Conservation (phyloP, 2,113 vertebrate species). For the Camelus dromedarius region DNA sequence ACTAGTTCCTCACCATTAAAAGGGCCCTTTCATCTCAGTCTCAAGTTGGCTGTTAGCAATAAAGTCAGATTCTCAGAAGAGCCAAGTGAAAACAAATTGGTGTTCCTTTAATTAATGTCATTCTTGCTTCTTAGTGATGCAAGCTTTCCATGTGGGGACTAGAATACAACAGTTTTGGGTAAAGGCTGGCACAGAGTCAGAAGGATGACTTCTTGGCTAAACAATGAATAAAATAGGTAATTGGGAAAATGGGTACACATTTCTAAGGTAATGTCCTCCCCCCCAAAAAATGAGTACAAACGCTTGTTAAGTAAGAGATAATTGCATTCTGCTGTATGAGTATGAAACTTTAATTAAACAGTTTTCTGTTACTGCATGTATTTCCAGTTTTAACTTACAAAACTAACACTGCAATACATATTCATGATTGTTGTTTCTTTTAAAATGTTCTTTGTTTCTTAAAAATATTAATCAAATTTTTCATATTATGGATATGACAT, state of each 20-base stretch:
- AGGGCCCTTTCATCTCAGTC: background rate
- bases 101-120: background rate
- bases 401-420: background rate
- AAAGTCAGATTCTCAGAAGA: constrained; percentile 3
- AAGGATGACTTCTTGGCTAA: background rate
- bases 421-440: background rate
- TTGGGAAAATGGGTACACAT: background rate
- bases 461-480: constrained; percentile 30
- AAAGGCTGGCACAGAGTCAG: background rate
- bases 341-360: background rate
- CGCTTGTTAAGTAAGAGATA: background rate
- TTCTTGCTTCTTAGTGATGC: background rate
- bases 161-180: background rate
- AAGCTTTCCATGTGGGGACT: background rate
- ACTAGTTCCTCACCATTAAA: background rate
- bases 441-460: constrained; percentile 2
- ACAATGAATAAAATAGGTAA: background rate
- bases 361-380: background rate
- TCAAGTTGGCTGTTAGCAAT: background rate
- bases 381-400: constrained; percentile 14
- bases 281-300: background rate
- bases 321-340: background rate
- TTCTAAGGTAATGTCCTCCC: background rate
- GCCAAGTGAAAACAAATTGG: background rate
- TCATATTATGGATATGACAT: background rate